Conservation (phyloP, 2,888 invertebrate species). For the Scaptomyza parva region DNA sequence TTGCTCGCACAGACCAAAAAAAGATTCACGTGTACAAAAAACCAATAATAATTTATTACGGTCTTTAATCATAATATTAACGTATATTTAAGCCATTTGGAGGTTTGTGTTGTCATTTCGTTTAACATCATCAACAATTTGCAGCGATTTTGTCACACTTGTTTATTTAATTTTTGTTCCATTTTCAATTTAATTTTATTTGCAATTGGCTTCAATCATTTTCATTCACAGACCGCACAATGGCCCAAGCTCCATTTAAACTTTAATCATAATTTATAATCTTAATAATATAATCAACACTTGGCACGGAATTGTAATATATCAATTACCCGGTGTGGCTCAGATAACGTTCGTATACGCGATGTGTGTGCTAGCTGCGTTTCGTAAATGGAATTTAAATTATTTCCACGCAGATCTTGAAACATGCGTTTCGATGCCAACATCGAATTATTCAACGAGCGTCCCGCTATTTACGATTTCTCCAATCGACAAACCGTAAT, state of each 20-base stretch:
- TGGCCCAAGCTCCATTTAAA: constrained; percentile 18
- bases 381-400: constrained; percentile 14
- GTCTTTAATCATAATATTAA: constrained; percentile 30
- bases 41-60: constrained; percentile 30
- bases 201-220: constrained; percentile 38
- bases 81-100: constrained; percentile 54
- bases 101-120: constrained; percentile 36
- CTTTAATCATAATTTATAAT: constrained; percentile 62
- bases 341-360: constrained; percentile 55
- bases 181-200: constrained; percentile 19
- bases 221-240: constrained; percentile 10
- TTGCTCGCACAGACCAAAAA: constrained; percentile 12
- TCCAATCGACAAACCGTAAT: constrained; percentile 5
- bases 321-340: constrained; percentile 58
- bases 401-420: constrained; percentile 13
- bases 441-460: constrained; percentile 9
- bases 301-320: constrained; percentile 44
- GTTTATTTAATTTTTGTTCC: constrained; percentile 5
- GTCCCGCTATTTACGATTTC: constrained; percentile 4
- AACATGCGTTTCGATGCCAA: constrained; percentile 20
- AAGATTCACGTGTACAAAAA: constrained; percentile 13
- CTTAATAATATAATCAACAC: constrained; percentile 66
- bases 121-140: constrained; percentile 32
- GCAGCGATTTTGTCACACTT: constrained; percentile 50
- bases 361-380: constrained; percentile 16